Evolutionary conservation across 1,140 invertebrate species (phyloP).

Genomic region (Scaptomyza hsui): DNA sequence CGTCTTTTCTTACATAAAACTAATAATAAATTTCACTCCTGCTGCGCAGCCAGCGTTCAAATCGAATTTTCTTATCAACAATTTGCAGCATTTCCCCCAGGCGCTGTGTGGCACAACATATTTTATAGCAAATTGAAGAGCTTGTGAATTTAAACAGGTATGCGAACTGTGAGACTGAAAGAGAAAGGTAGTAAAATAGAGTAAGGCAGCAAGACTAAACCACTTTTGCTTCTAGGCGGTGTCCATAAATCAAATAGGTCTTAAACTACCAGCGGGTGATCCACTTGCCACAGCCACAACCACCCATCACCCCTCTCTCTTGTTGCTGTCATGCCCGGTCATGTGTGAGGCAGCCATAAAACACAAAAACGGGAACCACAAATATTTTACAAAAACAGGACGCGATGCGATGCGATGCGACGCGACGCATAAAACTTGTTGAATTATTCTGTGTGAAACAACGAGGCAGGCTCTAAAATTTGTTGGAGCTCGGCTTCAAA

Average conservation of each 20-base stretch:
- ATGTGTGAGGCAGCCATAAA: slow-evolving; percentile 45
- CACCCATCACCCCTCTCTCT: background rate
- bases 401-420: background rate
- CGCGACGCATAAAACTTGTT: slow-evolving; percentile 73
- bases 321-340: background rate
- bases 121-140: slow-evolving; percentile 38
- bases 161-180: slow-evolving; percentile 23
- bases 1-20: background rate
- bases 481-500: slow-evolving; percentile 50
- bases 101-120: slow-evolving; percentile 8
- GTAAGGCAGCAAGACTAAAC: slow-evolving; percentile 1
- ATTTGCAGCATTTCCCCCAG: slow-evolving; percentile 30
- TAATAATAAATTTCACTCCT: slow-evolving; percentile 35
- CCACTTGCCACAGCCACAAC: slow-evolving; percentile 18
- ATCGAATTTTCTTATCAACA: slow-evolving; percentile 54
- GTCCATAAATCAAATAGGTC: slow-evolving; percentile 71
- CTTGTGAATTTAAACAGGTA: slow-evolving; percentile 63
- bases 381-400: slow-evolving; percentile 56
- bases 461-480: slow-evolving; percentile 29
- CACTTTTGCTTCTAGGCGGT: slow-evolving; percentile 10
- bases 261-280: slow-evolving; percentile 38
- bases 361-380: slow-evolving; percentile 60
- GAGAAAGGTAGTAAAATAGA: background rate
- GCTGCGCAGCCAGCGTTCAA: slow-evolving; percentile 2
- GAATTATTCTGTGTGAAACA: slow-evolving; percentile 59